Base-by-base conservation (phyloP, 2,113 vertebrate species). In the Myodes glareolus region DNA sequence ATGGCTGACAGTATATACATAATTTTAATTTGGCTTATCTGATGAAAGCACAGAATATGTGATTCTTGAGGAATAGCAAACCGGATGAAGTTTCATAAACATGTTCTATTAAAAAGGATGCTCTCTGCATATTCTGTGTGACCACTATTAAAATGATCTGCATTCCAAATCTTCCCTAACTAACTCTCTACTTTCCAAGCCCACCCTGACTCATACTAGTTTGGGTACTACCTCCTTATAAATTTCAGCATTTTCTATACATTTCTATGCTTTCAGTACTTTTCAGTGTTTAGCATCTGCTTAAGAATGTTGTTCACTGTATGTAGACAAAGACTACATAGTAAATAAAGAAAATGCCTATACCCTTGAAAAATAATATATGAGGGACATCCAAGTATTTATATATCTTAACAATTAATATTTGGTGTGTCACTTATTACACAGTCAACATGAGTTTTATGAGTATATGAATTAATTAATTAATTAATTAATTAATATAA, bases 11-110 rank as follows among this genome's bases (percentile, higher is more conserved):
- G 1, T 94, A 29, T 90, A n/a, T 45, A 70, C n/a, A 50, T 86
- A 81, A 73, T 87, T 97, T 86, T 94, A 90, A 94, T 94, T 92
- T 97, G 45, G 25, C 39, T 94, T 94, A 78, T 92, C 63, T 80
- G 25, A 19, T 80, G 50, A 93, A 27, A 89, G 4, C 75, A 75
- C 65, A 14, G 3, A 80, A 31, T 63, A 4, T 85, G 14, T 16
- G 1, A 95, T 91, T 55, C 39, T 81, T 39, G 78, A 45, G 42
- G 58, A 91, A 86, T 16, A 95, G 27, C 9, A 93, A 96, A 65
- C 36, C 85, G 67, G 16, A 89, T 58, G 31, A 76, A 63, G 3
- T 72, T 93, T 88, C 17, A 93, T 76, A 86, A 42, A 89, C 58
- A 31, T 45, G 7, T 76, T 96, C 78, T 78, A 36, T 27, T 88